Base-by-base conservation (phyloP, 2,113 vertebrate genomes). In the Forbesichthys agassizii region DNA sequence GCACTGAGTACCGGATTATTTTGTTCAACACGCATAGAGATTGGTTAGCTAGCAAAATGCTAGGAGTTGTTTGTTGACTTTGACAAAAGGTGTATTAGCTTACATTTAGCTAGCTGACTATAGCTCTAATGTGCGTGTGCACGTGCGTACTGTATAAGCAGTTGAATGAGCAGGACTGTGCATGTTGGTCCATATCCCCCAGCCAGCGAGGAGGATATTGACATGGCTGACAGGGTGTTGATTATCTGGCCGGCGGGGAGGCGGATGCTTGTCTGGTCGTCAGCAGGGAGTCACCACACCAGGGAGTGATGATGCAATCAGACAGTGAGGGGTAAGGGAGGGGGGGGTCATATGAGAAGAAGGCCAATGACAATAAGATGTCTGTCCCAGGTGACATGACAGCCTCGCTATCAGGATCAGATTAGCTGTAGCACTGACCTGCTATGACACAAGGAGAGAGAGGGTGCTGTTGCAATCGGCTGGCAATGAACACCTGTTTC, bases 151-250 rank as follows among this genome's bases (percentile, higher is more conserved):
- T 27, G 27, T 51, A 51, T 72, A 47, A 51, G 64, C 74, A 56
- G 53, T 2, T 72, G 68, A 68, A 53, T 71, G 36, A 8, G 36
- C 49, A 52, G 9, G 49, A 16, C 63, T 58, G 51, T 59, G 58
- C 66, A 60, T 68, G 42, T 86, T 61, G 81, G 74, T 83, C 64
- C 64, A 61, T 72, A 68, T 82, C 82, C 63, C 90, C 90, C 89
- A 89, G 92, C 93, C 94, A 93, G 93, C 94, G 51, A 13, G 51
- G 55, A 93, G 92, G 93, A 90, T 96, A 96, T 96, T 96, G 96
- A 95, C 95, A 95, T 93, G 84, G 87, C 88, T 96, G 96, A 96
- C 95, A 96, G 94, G 93, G 93, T 93, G 96, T 96, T 96, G 96
- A 98, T 97, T 96, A 96, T 94, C 94, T 92, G 94, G 94, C 95